Base-by-base conservation (phyloP, 1,140 invertebrate genomes). In the Zaprionus vittiger region DNA sequence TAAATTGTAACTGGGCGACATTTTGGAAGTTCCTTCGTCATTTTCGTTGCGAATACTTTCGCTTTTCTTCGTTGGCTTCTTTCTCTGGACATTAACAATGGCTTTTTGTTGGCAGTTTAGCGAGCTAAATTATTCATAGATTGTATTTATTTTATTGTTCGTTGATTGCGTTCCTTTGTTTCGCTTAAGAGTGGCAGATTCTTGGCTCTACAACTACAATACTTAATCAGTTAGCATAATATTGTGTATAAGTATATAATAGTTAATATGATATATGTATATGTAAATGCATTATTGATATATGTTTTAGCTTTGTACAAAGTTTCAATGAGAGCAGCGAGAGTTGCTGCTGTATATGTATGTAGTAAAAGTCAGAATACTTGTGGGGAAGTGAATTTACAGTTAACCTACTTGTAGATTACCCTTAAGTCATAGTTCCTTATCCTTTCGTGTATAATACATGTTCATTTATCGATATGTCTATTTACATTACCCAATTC, bases 241-340 rank as follows among this genome's bases (percentile, higher is more conserved):
- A 34, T 52, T n/a, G 38, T 28, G 47, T 72, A 26, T 56, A 57
- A 9, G 20, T 65, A 79, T 67, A 28, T 77, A 81, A 77, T 81
- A 60, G 15, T 54, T 52, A 65, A 54, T 73, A 49, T 59, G 52
- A 66, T 71, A 52, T 72, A 49, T 80, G 24, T 24, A 55, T 77
- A 70, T 73, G 44, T 62, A 80, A 89, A 89, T 89, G 81, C 81
- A 72, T 74, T 79, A 78, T 81, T 85, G 73, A 79, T 90, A 91
- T 91, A 89, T n/a, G 24, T 60, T 60, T 74, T 62, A 20, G 61
- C 60, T 89, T 91, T 91, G 85, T 89, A 89, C 86, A 89, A 79
- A 70, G 61, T 81, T 89, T 54, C 26, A 37, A 22, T 59, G 15
- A 34, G 12, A 28, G 52, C 17, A 7, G 12, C 24, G 5, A 7